Conservation (phyloP, 1,140 invertebrate species). For the Lucilia cuprina region DNA sequence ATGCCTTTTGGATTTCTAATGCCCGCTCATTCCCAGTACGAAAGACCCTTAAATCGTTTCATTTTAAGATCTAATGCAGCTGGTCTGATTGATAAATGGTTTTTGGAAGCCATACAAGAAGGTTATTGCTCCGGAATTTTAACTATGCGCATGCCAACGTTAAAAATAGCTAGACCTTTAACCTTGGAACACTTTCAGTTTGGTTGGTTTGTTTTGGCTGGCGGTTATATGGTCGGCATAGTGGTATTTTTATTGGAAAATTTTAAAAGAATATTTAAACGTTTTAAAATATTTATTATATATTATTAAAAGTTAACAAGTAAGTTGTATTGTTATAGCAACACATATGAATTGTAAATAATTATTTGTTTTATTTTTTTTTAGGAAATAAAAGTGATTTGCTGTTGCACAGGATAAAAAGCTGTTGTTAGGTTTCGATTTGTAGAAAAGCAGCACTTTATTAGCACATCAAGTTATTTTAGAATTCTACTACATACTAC, state of each 20-base stretch:
- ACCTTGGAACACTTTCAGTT: conserved; percentile 39
- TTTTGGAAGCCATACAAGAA: background rate
- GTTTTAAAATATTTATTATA: conserved; percentile 24
- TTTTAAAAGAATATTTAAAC: background rate
- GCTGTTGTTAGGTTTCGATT: too few species aligned
- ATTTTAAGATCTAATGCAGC: conserved; percentile 19
- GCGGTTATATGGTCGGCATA: conserved; percentile 11
- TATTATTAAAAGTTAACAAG: conserved; percentile 12
- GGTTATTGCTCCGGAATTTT: conserved; percentile 30
- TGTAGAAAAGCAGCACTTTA: too few species aligned
- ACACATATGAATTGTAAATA: too few species aligned
- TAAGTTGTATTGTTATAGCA: too few species aligned
- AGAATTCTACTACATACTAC: too few species aligned
- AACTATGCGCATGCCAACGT: background rate
- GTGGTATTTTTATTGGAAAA: conserved; percentile 35
- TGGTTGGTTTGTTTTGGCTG: conserved; percentile 36
- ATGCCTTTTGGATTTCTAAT: conserved; percentile 38
- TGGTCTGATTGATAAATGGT: conserved; percentile 37
- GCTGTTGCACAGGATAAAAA: too few species aligned
- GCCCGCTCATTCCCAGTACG: conserved; percentile 34
- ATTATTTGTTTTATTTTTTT: too few species aligned
- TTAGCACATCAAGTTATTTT: too few species aligned
- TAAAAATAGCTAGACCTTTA: conserved; percentile 1
- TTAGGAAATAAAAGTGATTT: too few species aligned
- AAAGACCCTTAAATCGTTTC: conserved; percentile 36